These are phyloP conservation scores for Listrodromus nycthemerus DNA, from an alignment of 2,888 invertebrate genomes.

Conservation along the genomic window DNA sequence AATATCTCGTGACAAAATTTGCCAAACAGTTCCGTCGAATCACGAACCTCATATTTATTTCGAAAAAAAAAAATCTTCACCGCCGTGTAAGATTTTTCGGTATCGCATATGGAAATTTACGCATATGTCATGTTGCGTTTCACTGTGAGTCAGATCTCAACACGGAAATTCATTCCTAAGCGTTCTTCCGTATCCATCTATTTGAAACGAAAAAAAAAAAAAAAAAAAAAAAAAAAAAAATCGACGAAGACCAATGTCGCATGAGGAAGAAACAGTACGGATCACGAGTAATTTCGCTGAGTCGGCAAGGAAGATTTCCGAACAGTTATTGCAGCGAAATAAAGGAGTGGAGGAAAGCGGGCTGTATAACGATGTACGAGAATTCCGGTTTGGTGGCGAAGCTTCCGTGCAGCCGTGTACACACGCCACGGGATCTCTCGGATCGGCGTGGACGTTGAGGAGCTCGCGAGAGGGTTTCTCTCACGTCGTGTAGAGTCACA, in stretches of 20 bases:
- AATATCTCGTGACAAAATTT: too few relatives aligned
- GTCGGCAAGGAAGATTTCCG: neutral
- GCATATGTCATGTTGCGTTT: too few relatives aligned
- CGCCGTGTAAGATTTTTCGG: too few relatives aligned
- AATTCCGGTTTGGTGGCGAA: conserved; percentile 48
- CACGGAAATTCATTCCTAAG: too few relatives aligned
- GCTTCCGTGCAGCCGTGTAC: conserved; percentile 55
- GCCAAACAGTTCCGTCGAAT: too few relatives aligned
- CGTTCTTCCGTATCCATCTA: too few relatives aligned
- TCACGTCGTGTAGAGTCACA: conserved; percentile 56
- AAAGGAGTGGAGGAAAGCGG: conserved; percentile 22
- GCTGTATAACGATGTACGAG: conserved; percentile 38
- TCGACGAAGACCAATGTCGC: neutral
- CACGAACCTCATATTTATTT: too few relatives aligned
- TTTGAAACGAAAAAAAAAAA: too few relatives aligned
- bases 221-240: too few relatives aligned
- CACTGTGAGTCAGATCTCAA: too few relatives aligned
- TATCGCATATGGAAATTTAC: too few relatives aligned
- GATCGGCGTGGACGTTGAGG: conserved; percentile 53
- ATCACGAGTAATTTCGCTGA: neutral
- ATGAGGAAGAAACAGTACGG: neutral
- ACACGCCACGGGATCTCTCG: conserved; percentile 54
- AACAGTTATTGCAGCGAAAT: neutral
- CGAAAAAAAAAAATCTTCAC: too few relatives aligned
- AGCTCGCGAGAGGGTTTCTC: conserved; percentile 42